These are phyloP conservation scores for Coranthus polyacanthus DNA, from an alignment of 2,797 vertebrate genomes.

Conservation along the genomic window DNA sequence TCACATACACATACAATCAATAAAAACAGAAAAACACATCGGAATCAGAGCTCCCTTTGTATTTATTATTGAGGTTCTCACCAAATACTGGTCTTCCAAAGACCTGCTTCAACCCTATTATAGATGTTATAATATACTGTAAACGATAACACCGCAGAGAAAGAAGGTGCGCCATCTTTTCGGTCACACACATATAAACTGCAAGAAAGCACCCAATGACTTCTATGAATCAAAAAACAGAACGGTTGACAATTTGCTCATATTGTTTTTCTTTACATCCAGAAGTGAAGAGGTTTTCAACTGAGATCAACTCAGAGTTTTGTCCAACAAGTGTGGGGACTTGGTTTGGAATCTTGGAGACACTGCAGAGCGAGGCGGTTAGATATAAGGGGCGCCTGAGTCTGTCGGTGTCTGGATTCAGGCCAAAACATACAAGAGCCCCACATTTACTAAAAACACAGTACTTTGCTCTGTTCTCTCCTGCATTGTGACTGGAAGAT, in stretches of 20 bases:
- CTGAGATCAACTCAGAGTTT: constrained; percentile 22
- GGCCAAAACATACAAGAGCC: constrained; percentile 68
- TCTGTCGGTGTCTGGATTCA: constrained; percentile 54
- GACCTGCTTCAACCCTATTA: neutral
- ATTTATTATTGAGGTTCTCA: neutral
- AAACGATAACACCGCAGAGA: too few relatives aligned
- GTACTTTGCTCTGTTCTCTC: constrained; percentile 45
- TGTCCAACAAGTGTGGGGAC: constrained; percentile 8
- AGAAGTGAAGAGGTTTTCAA: constrained; percentile 18
- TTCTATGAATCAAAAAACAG: neutral
- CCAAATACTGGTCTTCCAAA: neutral
- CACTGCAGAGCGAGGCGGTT: constrained; percentile 21
- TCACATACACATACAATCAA: neutral
- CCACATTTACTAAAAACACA: constrained; percentile 63
- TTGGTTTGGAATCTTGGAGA: constrained; percentile 31
- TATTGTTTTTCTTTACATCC: constrained; percentile 17
- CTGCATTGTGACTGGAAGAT: constrained; percentile 52
- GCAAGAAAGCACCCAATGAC: neutral
- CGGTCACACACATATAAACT: neutral
- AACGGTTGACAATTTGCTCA: neutral
- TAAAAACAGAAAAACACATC: neutral
- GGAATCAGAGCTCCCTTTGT: constrained; percentile 7
- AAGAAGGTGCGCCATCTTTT: too few relatives aligned
- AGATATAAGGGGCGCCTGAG: constrained; percentile 31
- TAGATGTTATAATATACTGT: too few relatives aligned